Percentiles rank a stretch among this genome's conserved stretches.
Conservation (phyloP, 2,797 vertebrate genomes). For the Enteromius viviparus region DNA sequence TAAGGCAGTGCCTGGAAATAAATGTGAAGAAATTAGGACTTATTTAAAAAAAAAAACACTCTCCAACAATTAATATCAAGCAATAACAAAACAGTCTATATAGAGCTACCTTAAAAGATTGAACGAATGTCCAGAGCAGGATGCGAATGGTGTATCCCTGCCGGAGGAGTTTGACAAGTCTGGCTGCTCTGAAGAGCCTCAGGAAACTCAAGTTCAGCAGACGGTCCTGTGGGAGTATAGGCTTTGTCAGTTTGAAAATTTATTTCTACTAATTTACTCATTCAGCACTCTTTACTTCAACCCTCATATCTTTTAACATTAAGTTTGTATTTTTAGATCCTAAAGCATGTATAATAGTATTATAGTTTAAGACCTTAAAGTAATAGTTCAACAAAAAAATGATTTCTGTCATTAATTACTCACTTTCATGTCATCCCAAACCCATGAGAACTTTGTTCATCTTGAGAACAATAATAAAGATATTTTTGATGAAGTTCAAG, state of each 20-base stretch:
- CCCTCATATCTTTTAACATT: not conserved
- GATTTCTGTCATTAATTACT: not conserved
- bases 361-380: not conserved
- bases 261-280: not conserved
- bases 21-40: not conserved
- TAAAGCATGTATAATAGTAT: not conserved
- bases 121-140: slow-evolving; percentile 97
- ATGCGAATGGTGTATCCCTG: slow-evolving; percentile 98
- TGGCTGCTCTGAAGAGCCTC: slow-evolving; percentile 90
- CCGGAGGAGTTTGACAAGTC: slow-evolving; percentile 94
- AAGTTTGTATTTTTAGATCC: not conserved
- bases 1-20: slow-evolving; percentile 90
- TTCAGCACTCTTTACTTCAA: slow-evolving; percentile 5
- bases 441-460: not conserved
- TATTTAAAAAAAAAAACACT: not conserved
- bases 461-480: not conserved
- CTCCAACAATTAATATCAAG: not conserved
- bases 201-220: slow-evolving; percentile 96
- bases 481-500: not conserved
- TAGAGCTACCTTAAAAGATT: slow-evolving; percentile 92
- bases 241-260: not conserved
- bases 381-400: not conserved
- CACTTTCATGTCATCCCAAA: not conserved
- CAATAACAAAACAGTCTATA: not conserved
- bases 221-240: slow-evolving; percentile 79